Evolutionary conservation across 2,797 vertebrate genomes (phyloP), one percentile per base, ranked within the genome.

Genomic region (Acipenser transmontanus): DNA sequence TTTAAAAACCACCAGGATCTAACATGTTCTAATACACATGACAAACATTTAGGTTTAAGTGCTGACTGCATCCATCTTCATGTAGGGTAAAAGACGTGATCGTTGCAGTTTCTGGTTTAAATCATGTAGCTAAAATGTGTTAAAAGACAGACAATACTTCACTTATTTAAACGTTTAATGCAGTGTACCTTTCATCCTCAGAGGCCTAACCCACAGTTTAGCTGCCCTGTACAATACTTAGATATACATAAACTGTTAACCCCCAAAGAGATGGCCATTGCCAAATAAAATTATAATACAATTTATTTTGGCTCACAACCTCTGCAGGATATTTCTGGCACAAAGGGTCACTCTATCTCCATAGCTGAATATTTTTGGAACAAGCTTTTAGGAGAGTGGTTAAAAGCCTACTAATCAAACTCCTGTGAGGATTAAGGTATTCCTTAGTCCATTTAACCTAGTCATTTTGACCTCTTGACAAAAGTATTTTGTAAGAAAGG

Each of bases 391-490:
- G 64, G 69, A 73, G 63, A 67, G 71, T 59, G 61, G 66, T 71
- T 70, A 69, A 66, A 72, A 69, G 73, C 77, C 77, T 72, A 76
- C 73, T 10, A 62, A 6, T 65, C 73, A 77, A 69, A 68, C 69
- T 74, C 69, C 68, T 68, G 7, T 56, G 73, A 78, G 69, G 74
- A 73, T 66, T 74, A 67, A 67, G 67, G 76, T 59, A 9, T 69
- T 78, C 80, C 50, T 64, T 76, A 82, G 81, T 78, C 72, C 52
- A 72, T 66, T 72, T 66, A 69, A 34, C 61, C 51, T 73, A 79
- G 74, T 78, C 76, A 80, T 83, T 81, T 74, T 70, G 76, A 64
- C 75, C 69, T 70, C 68, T 75, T 78, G 85, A 78, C 78, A 77
- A 70, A 65, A 75, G 80, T 77, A 81, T n/a, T 81, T 76, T 74